Conservation (phyloP, 2,888 invertebrate genomes). For the Melipona beecheii region DNA sequence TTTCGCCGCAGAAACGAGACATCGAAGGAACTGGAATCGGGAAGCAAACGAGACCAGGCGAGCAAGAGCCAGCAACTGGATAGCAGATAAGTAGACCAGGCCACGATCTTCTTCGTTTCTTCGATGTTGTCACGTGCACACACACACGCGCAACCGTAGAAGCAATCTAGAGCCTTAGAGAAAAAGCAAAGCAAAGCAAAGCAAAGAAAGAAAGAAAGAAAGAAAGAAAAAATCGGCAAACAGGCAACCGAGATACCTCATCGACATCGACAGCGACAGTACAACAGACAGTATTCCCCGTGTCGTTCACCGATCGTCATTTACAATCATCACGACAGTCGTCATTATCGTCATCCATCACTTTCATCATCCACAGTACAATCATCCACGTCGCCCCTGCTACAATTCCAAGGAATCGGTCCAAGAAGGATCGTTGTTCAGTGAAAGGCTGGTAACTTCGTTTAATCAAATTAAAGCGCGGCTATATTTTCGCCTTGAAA, state of each 20-base stretch:
- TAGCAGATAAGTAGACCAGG: constrained; percentile 77
- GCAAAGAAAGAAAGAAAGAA: background rate
- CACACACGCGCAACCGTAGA: constrained; percentile 71
- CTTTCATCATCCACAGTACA: constrained; percentile 36
- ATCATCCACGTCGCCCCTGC: constrained; percentile 43
- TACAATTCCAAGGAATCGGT: constrained; percentile 17
- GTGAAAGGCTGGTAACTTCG: constrained; percentile 11
- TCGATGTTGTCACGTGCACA: constrained; percentile 77
- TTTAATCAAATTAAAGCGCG: background rate
- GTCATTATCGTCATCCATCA: constrained; percentile 46
- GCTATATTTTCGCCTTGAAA: background rate
- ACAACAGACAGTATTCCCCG: constrained; percentile 55
- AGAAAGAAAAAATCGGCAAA: background rate
- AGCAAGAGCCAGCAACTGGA: constrained; percentile 52
- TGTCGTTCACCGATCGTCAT: constrained; percentile 52
- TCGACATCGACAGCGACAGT: constrained; percentile 54
- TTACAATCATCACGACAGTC: constrained; percentile 38
- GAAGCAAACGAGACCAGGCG: constrained; percentile 28
- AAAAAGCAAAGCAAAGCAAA: constrained; percentile 15
- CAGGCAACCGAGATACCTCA: constrained; percentile 54
- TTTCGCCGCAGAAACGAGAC: constrained; percentile 44
- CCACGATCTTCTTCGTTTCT: constrained; percentile 68
- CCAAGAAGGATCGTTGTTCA: constrained; percentile 30
- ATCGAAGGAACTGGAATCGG: constrained; percentile 33
- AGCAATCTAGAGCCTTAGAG: constrained; percentile 71